Conservation (phyloP, 2,797 vertebrate genomes). For the Lepilemur septentrionalis region DNA sequence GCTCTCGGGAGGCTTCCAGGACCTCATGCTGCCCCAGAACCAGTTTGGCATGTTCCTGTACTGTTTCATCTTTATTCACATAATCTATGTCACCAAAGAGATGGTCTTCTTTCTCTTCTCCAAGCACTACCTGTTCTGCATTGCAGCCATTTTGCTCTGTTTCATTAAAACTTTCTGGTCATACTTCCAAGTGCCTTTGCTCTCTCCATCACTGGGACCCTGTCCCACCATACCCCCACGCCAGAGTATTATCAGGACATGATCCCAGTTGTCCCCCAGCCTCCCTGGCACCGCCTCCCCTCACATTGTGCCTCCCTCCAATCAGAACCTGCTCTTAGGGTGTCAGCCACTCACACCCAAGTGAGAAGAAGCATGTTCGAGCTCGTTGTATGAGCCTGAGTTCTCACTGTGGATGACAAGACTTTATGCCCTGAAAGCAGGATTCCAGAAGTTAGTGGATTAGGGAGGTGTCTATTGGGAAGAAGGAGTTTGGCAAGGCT, state of each 20-base stretch:
- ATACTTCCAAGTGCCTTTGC: conserved; percentile 64
- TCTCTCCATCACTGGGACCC: not conserved
- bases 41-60: conserved; percentile 76
- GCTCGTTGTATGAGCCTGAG: not conserved
- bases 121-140: conserved; percentile 77
- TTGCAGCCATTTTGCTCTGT: conserved; percentile 65
- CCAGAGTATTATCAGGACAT: not conserved
- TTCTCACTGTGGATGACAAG: not conserved
- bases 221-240: too few species aligned
- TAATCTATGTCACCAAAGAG: conserved; percentile 76
- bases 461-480: not conserved
- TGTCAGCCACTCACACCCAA: not conserved
- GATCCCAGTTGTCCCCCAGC: not conserved
- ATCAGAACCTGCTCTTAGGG: not conserved
- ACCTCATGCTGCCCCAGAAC: conserved; percentile 76
- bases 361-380: not conserved
- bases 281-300: not conserved
- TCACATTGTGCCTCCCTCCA: not conserved
- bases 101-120: conserved; percentile 76
- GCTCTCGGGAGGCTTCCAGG: conserved; percentile 69
- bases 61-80: conserved; percentile 73
- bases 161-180: conserved; percentile 78
- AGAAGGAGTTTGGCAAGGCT: not conserved
- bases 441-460: not conserved
- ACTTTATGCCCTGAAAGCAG: not conserved